phyloP scores from a whole-genome alignment of 2,888 invertebrate species.

The Dryomyza anilis region DNA sequence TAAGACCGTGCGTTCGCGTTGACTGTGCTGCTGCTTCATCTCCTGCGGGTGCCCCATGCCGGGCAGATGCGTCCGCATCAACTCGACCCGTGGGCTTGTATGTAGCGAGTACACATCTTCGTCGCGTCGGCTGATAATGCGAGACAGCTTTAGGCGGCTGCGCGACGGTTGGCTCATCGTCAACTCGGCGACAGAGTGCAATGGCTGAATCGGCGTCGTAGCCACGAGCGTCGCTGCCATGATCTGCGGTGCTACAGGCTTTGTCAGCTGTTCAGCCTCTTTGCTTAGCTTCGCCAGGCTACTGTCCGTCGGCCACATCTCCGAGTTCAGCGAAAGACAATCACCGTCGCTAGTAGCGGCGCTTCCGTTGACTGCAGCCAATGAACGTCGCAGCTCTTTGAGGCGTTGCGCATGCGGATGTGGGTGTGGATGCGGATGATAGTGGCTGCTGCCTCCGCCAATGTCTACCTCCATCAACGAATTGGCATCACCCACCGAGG shows the following conservation, averaged over 20 bases:
- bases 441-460: slow-evolving; percentile 26
- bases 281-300: slow-evolving; percentile 30
- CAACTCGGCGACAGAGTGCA: slow-evolving; percentile 38
- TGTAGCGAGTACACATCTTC: slow-evolving; percentile 33
- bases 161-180: slow-evolving; percentile 34
- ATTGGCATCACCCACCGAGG: slow-evolving; percentile 55
- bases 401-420: slow-evolving; percentile 34
- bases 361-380: slow-evolving; percentile 29
- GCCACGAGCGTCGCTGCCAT: slow-evolving; percentile 32
- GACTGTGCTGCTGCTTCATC: neutral
- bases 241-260: slow-evolving; percentile 34
- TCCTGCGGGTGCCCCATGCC: slow-evolving; percentile 20
- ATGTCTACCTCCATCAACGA: slow-evolving; percentile 49
- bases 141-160: slow-evolving; percentile 46
- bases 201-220: slow-evolving; percentile 36
- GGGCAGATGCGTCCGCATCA: slow-evolving; percentile 34
- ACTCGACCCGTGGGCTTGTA: slow-evolving; percentile 33
- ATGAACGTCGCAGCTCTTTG: slow-evolving; percentile 44
- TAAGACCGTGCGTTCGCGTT: neutral
- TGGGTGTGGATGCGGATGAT: slow-evolving; percentile 30
- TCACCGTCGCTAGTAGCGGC: slow-evolving; percentile 14
- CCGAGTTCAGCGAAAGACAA: slow-evolving; percentile 31
- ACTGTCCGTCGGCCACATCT: slow-evolving; percentile 21
- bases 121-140: slow-evolving; percentile 50
- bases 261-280: slow-evolving; percentile 39